Evolutionary conservation across 2,888 invertebrate species (phyloP), one percentile per base, ranked within the genome.

Genomic region (Sinohyriopsis cumingii): DNA sequence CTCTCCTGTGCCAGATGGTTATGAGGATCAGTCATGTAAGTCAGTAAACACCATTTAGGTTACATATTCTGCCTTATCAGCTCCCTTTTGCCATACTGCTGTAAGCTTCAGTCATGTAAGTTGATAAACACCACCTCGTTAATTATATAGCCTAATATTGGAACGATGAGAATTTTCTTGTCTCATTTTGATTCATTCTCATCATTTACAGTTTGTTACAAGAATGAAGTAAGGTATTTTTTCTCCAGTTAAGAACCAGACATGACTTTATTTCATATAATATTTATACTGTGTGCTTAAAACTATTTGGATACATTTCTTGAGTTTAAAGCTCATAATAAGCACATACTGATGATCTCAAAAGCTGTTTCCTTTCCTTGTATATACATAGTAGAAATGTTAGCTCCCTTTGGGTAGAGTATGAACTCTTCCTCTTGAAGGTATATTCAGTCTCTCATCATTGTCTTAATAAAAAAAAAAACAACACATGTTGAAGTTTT

Each of bases 11-110:
- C 87, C 87, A 19, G 60, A 70, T 19, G 81, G 75, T 18, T 88
- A 88, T 74, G 73, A 79, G 62, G 87, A 88, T 73, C 83, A 86
- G 66, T 85, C 86, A 55, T 80, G 88, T 88, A 76, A 83, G 24
- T 22, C 15, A 56, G 2, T 22, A 33, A 18, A 24, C 25, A 15
- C 45, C 45, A 45, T 45, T 45, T 12, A 45, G 45, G 45, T 12
- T 12, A 45, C 45, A 45, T 45, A 12, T 45, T 45, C 45, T 45
- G 45, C 45, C 45, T 12, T 45, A 0, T 45, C 12, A 9, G 9
- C 45, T 45, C 9, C 45, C 76, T 15, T 9, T n/a, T 9, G 22
- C 25, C 45, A 45, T 12, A 12, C 12, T 2, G 12, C 2, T 12
- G 0, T 45, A 4, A 45, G 3, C 3, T 0, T 45, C 1, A 45